Base-by-base conservation (phyloP, 2,113 vertebrate genomes). In the Phyllostomus discolor region DNA sequence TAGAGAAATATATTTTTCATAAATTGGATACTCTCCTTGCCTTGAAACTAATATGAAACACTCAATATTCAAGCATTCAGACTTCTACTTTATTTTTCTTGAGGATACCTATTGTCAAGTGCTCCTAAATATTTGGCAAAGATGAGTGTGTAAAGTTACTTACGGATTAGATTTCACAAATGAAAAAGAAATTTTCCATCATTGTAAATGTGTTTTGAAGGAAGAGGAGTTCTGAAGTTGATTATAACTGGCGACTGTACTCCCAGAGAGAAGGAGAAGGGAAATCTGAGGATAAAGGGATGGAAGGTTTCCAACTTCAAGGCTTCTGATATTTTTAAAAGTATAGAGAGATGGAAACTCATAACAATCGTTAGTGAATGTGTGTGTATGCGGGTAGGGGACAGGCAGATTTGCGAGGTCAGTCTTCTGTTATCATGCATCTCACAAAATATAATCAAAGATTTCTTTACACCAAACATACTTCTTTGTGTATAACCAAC, bases 41-140 rank as follows among this genome's bases (percentile, higher is more conserved):
- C 79, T 80, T 80, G n/a, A 90, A 95, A 95, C 54, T 52, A 50
- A 17, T 59, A 50, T 67, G 80, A 94, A 90, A 79, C 28, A n/a
- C 4, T 88, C 46, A 66, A 8, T 31, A 22, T 83, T 69, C 78
- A 83, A 78, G 50, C 16, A 52, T 52, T 84, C 69, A 80, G 73
- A 81, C 19, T 90, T 81, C n/a, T 0, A 31, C 28, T 90, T 86
- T 69, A 73, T 59, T 67, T 92, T 92, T 89, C 80, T 69, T 38
- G 22, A 69, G n/a, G 19, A 7, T 35, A 5, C 17, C 54, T 81
- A 69, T 73, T 52, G 19, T 35, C 41, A 90, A 59, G 28, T 85
- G 80, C 22, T 43, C 62, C 57, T 52, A 64, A 91, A 62, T 70
- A 81, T 76, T 57, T 62, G 57, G 46, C 69, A 83, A 78, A 54